Evolutionary conservation across 2,888 invertebrate genomes (phyloP), one percentile per base, ranked within the genome.

Genomic region (Dicyrtomina minuta): DNA sequence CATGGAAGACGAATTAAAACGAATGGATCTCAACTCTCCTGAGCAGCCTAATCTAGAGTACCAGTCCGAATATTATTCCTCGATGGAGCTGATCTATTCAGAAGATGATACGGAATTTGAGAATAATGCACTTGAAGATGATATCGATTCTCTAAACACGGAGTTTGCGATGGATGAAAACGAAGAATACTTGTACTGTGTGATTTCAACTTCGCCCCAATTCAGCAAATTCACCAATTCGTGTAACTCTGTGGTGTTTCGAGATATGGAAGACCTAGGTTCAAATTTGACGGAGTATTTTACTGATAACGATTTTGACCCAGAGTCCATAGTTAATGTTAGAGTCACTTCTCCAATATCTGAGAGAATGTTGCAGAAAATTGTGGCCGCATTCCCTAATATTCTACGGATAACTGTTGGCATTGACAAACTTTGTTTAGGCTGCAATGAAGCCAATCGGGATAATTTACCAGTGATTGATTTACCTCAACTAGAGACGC

Each of bases 341-440:
- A 13, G 65, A 8, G 22, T 65, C 12, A 43, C 65, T 6, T 65
- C 65, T 1, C 41, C 65, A 27, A 13, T 65, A 6, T 65, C 65
- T 10, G 65, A 65, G 22, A 41, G 2, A 3, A 1, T 55, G 1
- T 53, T 65, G 1, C n/a, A 65, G 20, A 41, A 55, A 33, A 39
- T 65, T 15, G 4, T 53, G n/a, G 39, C 1, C 3, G 22, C 24
- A 24, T 65, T 65, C 43, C 55, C 65, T 1, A 65, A 55, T 22
- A 55, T 65, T 20, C 41, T 22, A 55, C 53, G 17, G 13, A 24
- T 65, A 17, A 55, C 65, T n/a, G 43, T 65, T 5, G 39, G 65
- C 41, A 55, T 65, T 41, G 65, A 65, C 26, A 27, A 65, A 55
- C 41, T 65, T 13, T 65, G 65, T 39, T 55, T 33, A 24, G 65